These are phyloP conservation scores for Chaenodraco wilsoni DNA, from an alignment of 2,797 vertebrate genomes.

Conservation along the genomic window DNA sequence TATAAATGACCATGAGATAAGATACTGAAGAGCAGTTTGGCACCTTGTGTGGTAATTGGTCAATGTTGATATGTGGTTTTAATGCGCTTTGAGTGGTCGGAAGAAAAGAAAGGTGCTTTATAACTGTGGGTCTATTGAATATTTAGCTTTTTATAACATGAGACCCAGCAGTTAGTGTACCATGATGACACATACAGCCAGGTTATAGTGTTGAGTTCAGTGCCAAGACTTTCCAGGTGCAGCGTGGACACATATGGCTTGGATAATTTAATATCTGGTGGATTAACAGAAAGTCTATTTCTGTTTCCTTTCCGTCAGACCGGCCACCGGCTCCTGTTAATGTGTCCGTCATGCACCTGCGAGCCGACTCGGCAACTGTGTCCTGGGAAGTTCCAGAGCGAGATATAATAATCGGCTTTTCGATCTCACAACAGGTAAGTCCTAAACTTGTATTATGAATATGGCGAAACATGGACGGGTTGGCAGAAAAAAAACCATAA, in stretches of 20 bases:
- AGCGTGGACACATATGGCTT: conserved; percentile 11
- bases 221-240: conserved; percentile 10
- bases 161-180: neutral
- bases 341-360: conserved; percentile 94
- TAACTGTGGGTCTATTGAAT: no score
- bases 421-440: conserved; percentile 95
- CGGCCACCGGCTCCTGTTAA: conserved; percentile 95
- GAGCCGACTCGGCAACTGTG: conserved; percentile 94
- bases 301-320: conserved; percentile 77
- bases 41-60: no score
- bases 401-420: conserved; percentile 96
- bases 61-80: no score
- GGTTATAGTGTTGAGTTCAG: neutral
- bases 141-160: neutral
- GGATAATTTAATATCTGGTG: conserved; percentile 9
- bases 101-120: no score
- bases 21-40: no score
- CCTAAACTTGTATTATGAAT: conserved; percentile 3
- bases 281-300: conserved; percentile 24
- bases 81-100: no score
- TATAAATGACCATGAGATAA: no score
- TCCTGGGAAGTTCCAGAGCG: conserved; percentile 98
- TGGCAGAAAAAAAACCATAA: neutral
- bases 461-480: neutral
- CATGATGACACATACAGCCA: neutral